Conservation (phyloP, 2,797 vertebrate genomes). For the Ceryle rudis region DNA sequence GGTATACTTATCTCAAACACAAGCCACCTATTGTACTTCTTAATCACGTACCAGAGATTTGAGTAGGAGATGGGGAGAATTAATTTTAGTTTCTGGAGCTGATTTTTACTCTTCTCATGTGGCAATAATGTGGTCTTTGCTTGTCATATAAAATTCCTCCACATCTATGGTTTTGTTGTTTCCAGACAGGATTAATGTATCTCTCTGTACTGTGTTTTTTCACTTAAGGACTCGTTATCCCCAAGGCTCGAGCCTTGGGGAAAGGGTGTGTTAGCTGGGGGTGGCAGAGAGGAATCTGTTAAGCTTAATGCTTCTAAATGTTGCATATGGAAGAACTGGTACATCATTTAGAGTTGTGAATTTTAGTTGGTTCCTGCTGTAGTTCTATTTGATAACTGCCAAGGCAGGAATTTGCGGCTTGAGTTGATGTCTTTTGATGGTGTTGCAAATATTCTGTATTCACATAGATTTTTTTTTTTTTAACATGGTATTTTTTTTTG, state of each 20-base stretch:
- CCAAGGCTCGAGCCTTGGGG: background rate
- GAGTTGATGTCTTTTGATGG: background rate
- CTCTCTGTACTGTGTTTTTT: background rate
- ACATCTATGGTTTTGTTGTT: background rate
- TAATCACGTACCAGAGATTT: background rate
- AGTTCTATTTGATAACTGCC: background rate
- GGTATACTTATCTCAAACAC: background rate
- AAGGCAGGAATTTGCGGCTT: background rate
- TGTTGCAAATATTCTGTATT: background rate
- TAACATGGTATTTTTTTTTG: accelerated
- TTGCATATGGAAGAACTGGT: background rate
- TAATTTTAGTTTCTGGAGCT: background rate
- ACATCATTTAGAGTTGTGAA: background rate
- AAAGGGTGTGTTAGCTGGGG: accelerated
- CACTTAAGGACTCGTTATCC: background rate
- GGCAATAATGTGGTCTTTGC: background rate
- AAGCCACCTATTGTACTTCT: background rate
- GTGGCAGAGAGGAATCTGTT: background rate
- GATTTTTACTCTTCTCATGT: background rate
- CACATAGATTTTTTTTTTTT: background rate
- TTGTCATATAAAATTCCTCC: background rate
- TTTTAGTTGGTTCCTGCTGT: background rate
- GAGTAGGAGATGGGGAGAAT: background rate
- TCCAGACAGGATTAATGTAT: background rate
- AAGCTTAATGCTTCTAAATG: background rate